Conservation (phyloP, 2,797 vertebrate species). For the Onychomys torridus region DNA sequence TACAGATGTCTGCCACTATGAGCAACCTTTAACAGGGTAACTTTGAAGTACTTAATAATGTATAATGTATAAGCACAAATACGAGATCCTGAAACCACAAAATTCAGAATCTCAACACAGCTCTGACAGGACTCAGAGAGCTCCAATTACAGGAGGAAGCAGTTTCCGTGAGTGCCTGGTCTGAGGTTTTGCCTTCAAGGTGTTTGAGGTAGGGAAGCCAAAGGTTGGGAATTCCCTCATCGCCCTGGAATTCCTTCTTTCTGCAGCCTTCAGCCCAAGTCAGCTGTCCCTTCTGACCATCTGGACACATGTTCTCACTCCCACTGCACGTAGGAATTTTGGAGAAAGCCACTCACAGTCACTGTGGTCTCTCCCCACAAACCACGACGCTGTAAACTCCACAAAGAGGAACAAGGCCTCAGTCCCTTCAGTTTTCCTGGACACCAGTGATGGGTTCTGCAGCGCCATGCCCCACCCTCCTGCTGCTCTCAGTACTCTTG, state of each 20-base stretch:
- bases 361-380: neutral
- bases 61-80: neutral
- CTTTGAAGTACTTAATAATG: neutral
- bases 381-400: no score
- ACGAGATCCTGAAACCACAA: neutral
- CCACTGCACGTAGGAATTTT: neutral
- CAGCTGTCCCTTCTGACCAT: neutral
- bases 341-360: neutral
- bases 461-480: no score
- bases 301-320: neutral
- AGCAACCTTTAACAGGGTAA: neutral
- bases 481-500: no score
- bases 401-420: no score
- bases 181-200: neutral
- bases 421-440: no score
- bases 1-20: neutral
- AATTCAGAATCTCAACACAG: neutral
- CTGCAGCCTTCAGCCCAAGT: accelerated
- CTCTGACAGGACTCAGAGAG: neutral
- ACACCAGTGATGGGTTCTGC: no score
- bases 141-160: neutral
- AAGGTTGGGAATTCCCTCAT: neutral
- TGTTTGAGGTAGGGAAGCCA: neutral
- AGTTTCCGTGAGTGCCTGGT: neutral
- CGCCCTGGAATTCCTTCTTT: accelerated